These are phyloP conservation scores for Neopipo cinnamomea DNA, from an alignment of 2,113 vertebrate genomes.

Conservation along the genomic window DNA sequence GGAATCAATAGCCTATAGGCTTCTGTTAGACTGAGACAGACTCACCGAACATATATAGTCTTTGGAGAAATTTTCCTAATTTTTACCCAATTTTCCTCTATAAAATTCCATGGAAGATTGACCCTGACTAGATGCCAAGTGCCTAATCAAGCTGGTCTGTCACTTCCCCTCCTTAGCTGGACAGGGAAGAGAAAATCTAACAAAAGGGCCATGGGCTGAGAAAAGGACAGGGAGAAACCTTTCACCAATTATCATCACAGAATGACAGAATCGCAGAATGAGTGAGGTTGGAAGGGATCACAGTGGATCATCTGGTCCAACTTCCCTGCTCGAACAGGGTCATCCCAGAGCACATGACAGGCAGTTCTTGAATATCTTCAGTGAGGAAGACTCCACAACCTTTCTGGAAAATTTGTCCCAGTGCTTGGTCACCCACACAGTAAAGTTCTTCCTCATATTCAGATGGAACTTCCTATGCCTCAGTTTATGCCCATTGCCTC, in stretches of 20 bases:
- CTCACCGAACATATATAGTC: neutral
- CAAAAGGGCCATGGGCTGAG: fast-evolving
- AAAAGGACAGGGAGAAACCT: neutral
- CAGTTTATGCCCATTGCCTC: neutral
- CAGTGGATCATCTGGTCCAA: too few species aligned
- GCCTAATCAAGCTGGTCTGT: neutral
- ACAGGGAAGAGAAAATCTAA: neutral
- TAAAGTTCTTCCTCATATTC: neutral
- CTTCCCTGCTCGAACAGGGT: neutral
- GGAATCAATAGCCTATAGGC: neutral
- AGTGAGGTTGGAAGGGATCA: neutral
- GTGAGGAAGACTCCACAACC: too few species aligned
- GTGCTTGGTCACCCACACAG: too few species aligned
- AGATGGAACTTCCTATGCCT: neutral
- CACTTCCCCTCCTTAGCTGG: neutral
- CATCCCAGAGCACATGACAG: neutral
- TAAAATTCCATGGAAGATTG: neutral
- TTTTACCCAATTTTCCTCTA: neutral
- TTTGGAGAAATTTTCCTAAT: neutral
- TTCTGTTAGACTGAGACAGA: neutral
- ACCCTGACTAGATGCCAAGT: neutral
- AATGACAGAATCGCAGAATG: fast-evolving
- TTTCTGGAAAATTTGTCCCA: neutral
- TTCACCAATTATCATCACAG: fast-evolving
- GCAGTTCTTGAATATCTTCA: neutral